phyloP scores from a whole-genome alignment of 2,797 vertebrate species.

The Manis crassicaudata region DNA sequence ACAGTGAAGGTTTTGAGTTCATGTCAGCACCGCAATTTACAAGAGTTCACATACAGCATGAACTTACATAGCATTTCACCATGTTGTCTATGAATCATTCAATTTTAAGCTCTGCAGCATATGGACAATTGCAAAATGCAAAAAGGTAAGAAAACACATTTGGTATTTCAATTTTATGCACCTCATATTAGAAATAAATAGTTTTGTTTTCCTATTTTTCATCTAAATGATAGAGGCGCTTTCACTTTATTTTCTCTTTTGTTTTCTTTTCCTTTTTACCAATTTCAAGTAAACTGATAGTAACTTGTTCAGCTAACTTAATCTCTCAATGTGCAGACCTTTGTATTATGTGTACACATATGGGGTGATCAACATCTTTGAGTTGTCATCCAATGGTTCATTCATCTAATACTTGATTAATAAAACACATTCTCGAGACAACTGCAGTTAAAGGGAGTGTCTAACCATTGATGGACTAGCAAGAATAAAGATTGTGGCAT shows the following conservation, averaged over 20 bases:
- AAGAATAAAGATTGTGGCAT: neutral
- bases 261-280: neutral
- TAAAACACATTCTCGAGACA: neutral
- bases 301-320: conserved; percentile 14
- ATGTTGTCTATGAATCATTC: conserved; percentile 77
- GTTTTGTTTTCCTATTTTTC: conserved; percentile 57
- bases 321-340: neutral
- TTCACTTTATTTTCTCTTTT: neutral
- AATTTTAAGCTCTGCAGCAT: conserved; percentile 57
- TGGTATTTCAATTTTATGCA: conserved; percentile 32
- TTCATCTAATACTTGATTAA: neutral
- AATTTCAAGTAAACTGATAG: conserved; percentile 6
- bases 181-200: conserved; percentile 22
- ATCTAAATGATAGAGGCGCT: neutral
- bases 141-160: conserved; percentile 58
- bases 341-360: neutral
- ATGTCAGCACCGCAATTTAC: conserved; percentile 73
- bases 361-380: neutral
- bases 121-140: conserved; percentile 57
- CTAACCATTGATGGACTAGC: neutral
- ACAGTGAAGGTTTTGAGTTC: conserved; percentile 63
- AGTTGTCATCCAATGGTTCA: neutral
- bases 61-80: conserved; percentile 73
- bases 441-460: neutral
- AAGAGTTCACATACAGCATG: conserved; percentile 71